Evolutionary conservation across 2,888 invertebrate genomes (phyloP), one percentile per base, ranked within the genome.

Genomic region (Enchytraeus crypticus): DNA sequence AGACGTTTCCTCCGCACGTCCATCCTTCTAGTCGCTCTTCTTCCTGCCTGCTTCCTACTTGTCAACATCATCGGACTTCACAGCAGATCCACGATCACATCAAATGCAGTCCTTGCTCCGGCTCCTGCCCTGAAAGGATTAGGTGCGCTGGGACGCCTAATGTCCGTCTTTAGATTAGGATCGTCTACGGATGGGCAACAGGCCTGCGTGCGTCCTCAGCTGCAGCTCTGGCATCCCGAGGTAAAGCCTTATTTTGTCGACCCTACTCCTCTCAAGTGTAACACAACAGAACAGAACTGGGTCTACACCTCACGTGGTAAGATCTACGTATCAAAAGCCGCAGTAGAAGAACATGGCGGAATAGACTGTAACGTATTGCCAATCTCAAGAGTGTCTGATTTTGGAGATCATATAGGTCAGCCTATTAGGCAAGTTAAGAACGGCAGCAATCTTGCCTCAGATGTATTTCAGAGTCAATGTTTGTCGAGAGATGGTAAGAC

Each of bases 161-260:
- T n/a, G n/a, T n/a, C n/a, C n/a, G n/a, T n/a, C n/a, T n/a, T n/a
- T n/a, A n/a, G n/a, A n/a, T n/a, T n/a, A n/a, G n/a, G n/a, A n/a
- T n/a, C n/a, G n/a, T n/a, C n/a, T n/a, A n/a, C n/a, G n/a, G n/a
- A n/a, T n/a, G n/a, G n/a, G n/a, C n/a, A n/a, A 21, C 75, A 73
- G 53, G 83, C 84, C 30, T 88, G 88, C 69, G 84, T 83, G 66
- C 83, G 85, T 69, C 88, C 88, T 0, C 77, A 82, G 56, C 77
- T 88, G 62, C 84, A 86, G 5, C 78, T 87, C 34, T 82, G 85
- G 71, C 85, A 87, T 64, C 84, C 86, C 5, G 88, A 88, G 70
- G 86, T 91, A 34, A 86, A 85, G 79, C 84, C 85, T 73, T 89
- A 87, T 70, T 84, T 89, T 61, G 82, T 83, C 66, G 76, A 83